Evolutionary conservation across 2,113 vertebrate genomes (phyloP).

Genomic region (Gymnorhina tibicen): DNA sequence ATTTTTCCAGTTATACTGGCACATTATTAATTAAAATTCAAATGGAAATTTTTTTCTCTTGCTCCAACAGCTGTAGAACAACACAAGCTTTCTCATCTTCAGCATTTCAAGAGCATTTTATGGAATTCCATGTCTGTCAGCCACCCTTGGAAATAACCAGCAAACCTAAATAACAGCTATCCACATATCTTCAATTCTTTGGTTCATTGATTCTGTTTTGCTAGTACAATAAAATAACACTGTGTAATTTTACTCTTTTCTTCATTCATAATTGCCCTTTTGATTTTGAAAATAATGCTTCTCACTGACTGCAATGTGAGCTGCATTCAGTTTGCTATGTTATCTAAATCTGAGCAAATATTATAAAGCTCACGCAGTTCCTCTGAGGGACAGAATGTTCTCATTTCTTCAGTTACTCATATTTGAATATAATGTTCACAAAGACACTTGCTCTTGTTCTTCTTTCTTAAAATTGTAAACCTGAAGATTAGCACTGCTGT

Average conservation of each 20-base stretch:
- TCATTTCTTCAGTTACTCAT: slow-evolving; percentile 44
- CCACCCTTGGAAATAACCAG: neutral
- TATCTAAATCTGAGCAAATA: slow-evolving; percentile 64
- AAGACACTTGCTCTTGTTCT: slow-evolving; percentile 28
- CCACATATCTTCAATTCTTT: neutral
- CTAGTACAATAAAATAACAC: slow-evolving; percentile 25
- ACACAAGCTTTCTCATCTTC: neutral
- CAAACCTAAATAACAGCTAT: slow-evolving; percentile 10
- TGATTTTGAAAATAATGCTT: slow-evolving; percentile 67
- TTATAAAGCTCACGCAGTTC: neutral
- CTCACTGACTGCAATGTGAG: slow-evolving; percentile 49
- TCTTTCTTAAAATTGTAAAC: slow-evolving; percentile 37
- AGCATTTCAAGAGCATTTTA: slow-evolving; percentile 2
- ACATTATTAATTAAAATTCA: neutral
- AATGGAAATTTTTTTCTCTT: neutral
- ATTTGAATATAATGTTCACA: slow-evolving; percentile 46
- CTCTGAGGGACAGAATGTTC: slow-evolving; percentile 44
- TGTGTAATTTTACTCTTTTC: slow-evolving; percentile 47
- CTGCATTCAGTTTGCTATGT: slow-evolving; percentile 55
- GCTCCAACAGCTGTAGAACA: neutral
- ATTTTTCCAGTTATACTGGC: neutral
- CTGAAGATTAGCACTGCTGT: neutral
- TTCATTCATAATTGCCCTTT: slow-evolving; percentile 63
- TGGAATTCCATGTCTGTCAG: slow-evolving; percentile 33
- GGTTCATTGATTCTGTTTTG: slow-evolving; percentile 29